Evolutionary conservation across 2,113 vertebrate species (phyloP).

Genomic region (Catharus minimus): DNA sequence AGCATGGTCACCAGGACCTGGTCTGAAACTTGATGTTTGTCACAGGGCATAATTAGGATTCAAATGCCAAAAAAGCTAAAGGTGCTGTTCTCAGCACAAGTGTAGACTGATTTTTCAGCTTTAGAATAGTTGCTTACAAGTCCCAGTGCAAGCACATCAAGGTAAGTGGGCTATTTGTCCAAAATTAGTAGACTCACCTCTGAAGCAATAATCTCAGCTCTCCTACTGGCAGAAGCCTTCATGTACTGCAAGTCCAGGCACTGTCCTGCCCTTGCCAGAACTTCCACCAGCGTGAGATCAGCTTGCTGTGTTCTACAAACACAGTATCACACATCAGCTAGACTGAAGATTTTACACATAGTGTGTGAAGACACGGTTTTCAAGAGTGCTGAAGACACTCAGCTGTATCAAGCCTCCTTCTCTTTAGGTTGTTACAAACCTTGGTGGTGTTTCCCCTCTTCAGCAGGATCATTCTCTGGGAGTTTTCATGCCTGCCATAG

Average conservation of each 20-base stretch:
- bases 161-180: not conserved
- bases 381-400: not conserved
- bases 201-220: not conserved
- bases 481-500: not conserved
- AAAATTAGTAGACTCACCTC: not conserved
- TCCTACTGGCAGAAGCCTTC: not conserved
- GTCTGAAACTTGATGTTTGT: not conserved
- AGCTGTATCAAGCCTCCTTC: not conserved
- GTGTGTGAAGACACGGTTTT: not conserved
- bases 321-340: not conserved
- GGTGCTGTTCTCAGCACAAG: fast-evolving
- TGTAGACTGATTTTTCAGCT: not conserved
- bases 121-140: not conserved
- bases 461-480: not conserved
- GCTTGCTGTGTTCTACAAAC: fast-evolving
- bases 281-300: fast-evolving
- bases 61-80: not conserved
- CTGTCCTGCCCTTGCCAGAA: not conserved
- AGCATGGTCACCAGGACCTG: not conserved
- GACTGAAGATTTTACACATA: fast-evolving
- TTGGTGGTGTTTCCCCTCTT: fast-evolving
- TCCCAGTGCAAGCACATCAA: fast-evolving
- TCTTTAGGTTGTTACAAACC: not conserved
- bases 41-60: fast-evolving
- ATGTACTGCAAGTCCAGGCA: fast-evolving